Evolutionary conservation across 2,113 vertebrate species (phyloP).

Genomic region (Machaerirhynchus nigripectus): DNA sequence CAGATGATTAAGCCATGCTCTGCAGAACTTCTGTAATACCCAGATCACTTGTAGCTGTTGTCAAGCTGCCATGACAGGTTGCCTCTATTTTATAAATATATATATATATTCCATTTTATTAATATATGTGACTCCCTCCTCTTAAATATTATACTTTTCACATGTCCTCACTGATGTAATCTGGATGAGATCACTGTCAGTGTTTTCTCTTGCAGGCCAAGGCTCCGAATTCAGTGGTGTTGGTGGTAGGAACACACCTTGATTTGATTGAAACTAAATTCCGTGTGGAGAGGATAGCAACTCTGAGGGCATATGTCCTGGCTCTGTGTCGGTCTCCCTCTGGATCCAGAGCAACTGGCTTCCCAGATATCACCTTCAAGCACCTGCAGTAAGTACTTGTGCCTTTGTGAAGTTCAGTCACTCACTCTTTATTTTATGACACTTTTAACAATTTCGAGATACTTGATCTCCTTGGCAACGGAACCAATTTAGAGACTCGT

Average conservation of each 20-base stretch:
- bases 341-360: constrained; percentile 87
- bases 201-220: constrained; percentile 78
- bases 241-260: constrained; percentile 95
- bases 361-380: constrained; percentile 92
- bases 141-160: background rate
- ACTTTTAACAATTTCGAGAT: constrained; percentile 1
- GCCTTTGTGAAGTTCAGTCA: background rate
- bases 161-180: background rate
- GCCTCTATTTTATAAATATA: background rate
- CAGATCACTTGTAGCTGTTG: background rate
- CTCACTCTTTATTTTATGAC: background rate
- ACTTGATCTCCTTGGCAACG: constrained; percentile 40
- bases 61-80: background rate
- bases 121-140: background rate
- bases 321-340: constrained; percentile 92
- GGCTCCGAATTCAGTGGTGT: constrained; percentile 89
- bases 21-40: background rate
- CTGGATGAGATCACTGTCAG: background rate
- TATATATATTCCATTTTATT: background rate
- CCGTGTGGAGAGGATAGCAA: constrained; percentile 90
- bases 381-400: constrained; percentile 85
- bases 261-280: constrained; percentile 94
- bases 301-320: constrained; percentile 88
- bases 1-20: background rate
- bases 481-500: background rate